Evolutionary conservation across 2,888 invertebrate genomes (phyloP).

Genomic region (Calliphora vomitoria): DNA sequence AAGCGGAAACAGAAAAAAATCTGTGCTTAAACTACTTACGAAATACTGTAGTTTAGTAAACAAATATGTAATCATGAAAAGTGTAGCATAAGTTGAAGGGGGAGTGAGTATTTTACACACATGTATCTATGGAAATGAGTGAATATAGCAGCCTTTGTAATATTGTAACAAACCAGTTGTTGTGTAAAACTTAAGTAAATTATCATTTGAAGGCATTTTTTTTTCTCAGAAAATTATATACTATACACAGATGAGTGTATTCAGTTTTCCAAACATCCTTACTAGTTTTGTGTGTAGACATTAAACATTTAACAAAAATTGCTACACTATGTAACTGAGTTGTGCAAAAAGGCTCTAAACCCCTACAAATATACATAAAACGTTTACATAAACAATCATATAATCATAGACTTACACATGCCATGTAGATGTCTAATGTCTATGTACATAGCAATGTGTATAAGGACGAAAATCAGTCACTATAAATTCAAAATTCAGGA

Average conservation of each 20-base stretch:
- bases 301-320: background rate
- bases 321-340: background rate
- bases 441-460: too few relatives aligned
- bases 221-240: background rate
- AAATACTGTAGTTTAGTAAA: too few relatives aligned
- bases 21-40: background rate
- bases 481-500: too few relatives aligned
- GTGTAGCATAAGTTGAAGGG: too few relatives aligned
- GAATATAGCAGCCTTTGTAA: too few relatives aligned
- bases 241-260: background rate
- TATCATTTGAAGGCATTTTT: background rate
- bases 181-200: background rate
- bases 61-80: too few relatives aligned
- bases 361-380: background rate
- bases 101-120: too few relatives aligned
- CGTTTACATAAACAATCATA: constrained; percentile 1
- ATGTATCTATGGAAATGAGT: too few relatives aligned
- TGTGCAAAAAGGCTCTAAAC: background rate
- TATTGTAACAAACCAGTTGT: background rate
- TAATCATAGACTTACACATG: background rate
- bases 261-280: background rate
- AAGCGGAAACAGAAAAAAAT: background rate
- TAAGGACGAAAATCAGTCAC: too few relatives aligned
- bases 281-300: background rate
- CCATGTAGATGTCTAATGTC: too few relatives aligned